A percentile compares a stretch with the other conserved stretches of the same genome.
Evolutionary conservation across 2,113 vertebrate genomes (phyloP).

Genomic region (Ophthalmolycus amberensis): DNA sequence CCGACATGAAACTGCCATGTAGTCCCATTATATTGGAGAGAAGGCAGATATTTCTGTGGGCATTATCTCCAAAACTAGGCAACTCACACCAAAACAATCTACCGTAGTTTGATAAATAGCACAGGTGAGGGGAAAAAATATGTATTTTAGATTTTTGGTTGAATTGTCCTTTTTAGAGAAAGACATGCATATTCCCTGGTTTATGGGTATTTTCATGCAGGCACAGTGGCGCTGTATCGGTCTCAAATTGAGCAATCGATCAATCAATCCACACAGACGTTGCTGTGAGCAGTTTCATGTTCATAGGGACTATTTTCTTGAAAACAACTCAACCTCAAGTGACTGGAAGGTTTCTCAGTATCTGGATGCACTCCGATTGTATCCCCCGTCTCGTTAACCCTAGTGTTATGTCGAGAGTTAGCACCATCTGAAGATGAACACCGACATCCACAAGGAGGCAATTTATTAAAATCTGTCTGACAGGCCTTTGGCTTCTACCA

Average conservation of each 20-base stretch:
- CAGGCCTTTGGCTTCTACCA: slow-evolving; percentile 35
- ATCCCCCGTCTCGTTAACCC: slow-evolving; percentile 30
- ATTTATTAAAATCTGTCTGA: slow-evolving; percentile 62
- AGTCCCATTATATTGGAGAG: too few relatives aligned
- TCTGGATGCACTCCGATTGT: slow-evolving; percentile 27
- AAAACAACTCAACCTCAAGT: too few relatives aligned
- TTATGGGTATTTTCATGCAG: background rate
- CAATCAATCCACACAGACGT: background rate
- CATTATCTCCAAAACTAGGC: too few relatives aligned
- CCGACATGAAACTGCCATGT: background rate
- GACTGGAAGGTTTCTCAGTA: background rate
- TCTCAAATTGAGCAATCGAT: background rate
- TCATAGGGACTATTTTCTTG: background rate
- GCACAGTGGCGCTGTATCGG: background rate
- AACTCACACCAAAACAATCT: too few relatives aligned
- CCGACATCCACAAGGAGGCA: slow-evolving; percentile 63
- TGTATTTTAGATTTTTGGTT: background rate
- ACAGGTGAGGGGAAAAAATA: background rate
- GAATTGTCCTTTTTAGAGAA: background rate
- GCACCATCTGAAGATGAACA: slow-evolving; percentile 37
- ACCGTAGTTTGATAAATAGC: background rate
- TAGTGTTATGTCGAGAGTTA: slow-evolving; percentile 39
- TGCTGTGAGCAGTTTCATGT: background rate
- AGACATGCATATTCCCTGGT: background rate
- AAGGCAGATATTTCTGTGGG: too few relatives aligned